Percentiles rank a stretch among this genome's conserved stretches.
Evolutionary conservation across 2,888 invertebrate genomes (phyloP).

Genomic region (Tricholauxania praeusta): DNA sequence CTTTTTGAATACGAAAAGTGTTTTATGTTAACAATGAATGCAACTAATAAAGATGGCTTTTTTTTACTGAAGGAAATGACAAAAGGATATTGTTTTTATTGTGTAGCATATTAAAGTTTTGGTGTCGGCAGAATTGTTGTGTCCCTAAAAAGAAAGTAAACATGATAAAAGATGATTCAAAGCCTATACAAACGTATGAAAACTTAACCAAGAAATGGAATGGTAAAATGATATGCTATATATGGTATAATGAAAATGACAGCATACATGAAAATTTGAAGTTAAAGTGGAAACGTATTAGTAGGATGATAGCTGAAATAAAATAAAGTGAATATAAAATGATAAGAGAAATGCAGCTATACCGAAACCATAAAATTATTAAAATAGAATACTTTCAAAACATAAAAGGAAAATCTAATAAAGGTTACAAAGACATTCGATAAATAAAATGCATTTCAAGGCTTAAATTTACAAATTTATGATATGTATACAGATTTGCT

Average conservation of each 20-base stretch:
- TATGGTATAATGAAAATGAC: not conserved
- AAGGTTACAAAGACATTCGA: no score
- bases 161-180: slow-evolving; percentile 52
- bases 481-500: no score
- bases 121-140: slow-evolving; percentile 62
- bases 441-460: no score
- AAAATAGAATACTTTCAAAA: not conserved
- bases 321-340: slow-evolving; percentile 13
- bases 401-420: no score
- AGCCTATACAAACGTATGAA: slow-evolving; percentile 10
- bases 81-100: not conserved
- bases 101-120: slow-evolving; percentile 57
- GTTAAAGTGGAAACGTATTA: slow-evolving; percentile 49
- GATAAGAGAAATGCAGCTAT: slow-evolving; percentile 24
- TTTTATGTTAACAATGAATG: not conserved
- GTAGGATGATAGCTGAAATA: slow-evolving; percentile 51
- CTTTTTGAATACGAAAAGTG: not conserved
- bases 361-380: not conserved
- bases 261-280: slow-evolving; percentile 6
- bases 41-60: no score
- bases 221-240: no score
- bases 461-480: no score
- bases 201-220: not conserved
- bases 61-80: no score
- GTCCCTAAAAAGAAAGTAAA: slow-evolving; percentile 59